A percentile compares a stretch with the other conserved stretches of the same genome.
Conservation (phyloP, 2,888 invertebrate genomes). For the Lottia gigantea region DNA sequence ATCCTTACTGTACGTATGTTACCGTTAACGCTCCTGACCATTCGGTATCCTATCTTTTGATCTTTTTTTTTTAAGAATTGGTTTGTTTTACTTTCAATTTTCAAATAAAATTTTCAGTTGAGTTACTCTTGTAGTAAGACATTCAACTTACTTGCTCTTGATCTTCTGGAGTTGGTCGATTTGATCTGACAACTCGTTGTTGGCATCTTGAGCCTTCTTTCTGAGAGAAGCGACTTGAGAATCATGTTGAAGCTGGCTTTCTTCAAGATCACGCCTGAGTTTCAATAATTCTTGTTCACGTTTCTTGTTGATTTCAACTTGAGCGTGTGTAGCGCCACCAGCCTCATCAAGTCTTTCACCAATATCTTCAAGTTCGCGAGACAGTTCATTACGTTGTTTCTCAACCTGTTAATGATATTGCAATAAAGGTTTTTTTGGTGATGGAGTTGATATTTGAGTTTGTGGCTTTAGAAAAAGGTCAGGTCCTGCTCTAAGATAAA, state of each 20-base stretch:
- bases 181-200: slow-evolving; percentile 98
- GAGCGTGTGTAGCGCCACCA: slow-evolving; percentile 97
- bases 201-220: slow-evolving; percentile 99
- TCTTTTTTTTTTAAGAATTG: no score
- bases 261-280: slow-evolving; percentile 94
- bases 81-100: no score
- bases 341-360: slow-evolving; percentile 81
- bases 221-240: slow-evolving; percentile 93
- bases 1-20: no score
- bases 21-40: no score
- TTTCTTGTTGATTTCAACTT: slow-evolving; percentile 97
- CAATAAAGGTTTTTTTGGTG: no score
- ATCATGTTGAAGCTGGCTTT: slow-evolving; percentile 98
- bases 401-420: slow-evolving; percentile 76
- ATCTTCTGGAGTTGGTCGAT: slow-evolving; percentile 99
- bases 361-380: slow-evolving; percentile 90
- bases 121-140: no score
- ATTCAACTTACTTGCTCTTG: slow-evolving; percentile 85
- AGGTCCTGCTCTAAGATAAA: no score
- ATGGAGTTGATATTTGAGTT: no score
- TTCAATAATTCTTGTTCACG: slow-evolving; percentile 98
- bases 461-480: no score
- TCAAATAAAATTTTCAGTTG: no score
- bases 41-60: no score
- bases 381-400: slow-evolving; percentile 95